A percentile compares a stretch with the other conserved stretches of the same genome.
These are phyloP conservation scores for Doryteuthis pealeii DNA, from an alignment of 1,140 invertebrate genomes.

Conservation along the genomic window DNA sequence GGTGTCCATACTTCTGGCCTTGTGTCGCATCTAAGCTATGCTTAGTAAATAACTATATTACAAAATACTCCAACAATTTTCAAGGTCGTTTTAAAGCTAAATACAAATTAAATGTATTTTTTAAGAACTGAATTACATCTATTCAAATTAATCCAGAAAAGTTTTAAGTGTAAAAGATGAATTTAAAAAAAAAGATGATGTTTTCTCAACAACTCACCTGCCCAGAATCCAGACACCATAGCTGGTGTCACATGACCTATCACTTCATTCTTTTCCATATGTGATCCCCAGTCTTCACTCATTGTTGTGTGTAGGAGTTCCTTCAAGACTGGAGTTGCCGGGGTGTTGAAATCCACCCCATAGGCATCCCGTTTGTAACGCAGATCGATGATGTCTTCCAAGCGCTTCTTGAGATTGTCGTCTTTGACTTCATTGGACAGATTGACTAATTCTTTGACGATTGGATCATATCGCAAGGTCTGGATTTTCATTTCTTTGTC, in stretches of 20 bases:
- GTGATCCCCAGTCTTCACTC: neutral
- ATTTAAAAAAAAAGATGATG: neutral
- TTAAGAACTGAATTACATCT: too few relatives aligned
- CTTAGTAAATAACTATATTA: neutral
- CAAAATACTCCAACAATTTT: too few relatives aligned
- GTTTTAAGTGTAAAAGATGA: neutral
- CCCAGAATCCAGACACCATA: neutral
- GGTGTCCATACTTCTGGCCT: too few relatives aligned
- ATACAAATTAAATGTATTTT: too few relatives aligned
- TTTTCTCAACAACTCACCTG: neutral
- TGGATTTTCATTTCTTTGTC: neutral
- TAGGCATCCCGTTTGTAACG: neutral
- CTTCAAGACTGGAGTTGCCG: neutral
- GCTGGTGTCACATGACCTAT: neutral
- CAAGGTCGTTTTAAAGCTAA: neutral
- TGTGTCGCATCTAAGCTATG: neutral
- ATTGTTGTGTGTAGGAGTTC: neutral
- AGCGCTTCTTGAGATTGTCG: neutral
- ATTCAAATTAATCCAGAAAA: neutral
- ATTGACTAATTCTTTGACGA: neutral
- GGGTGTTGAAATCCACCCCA: neutral
- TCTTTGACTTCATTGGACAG: neutral
- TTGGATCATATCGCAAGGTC: neutral
- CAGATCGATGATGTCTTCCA: neutral
- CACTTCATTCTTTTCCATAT: neutral